A percentile compares a stretch with the other conserved stretches of the same genome.
These are phyloP conservation scores for Leptopilina clavipes DNA, from an alignment of 1,140 invertebrate genomes.

Conservation along the genomic window DNA sequence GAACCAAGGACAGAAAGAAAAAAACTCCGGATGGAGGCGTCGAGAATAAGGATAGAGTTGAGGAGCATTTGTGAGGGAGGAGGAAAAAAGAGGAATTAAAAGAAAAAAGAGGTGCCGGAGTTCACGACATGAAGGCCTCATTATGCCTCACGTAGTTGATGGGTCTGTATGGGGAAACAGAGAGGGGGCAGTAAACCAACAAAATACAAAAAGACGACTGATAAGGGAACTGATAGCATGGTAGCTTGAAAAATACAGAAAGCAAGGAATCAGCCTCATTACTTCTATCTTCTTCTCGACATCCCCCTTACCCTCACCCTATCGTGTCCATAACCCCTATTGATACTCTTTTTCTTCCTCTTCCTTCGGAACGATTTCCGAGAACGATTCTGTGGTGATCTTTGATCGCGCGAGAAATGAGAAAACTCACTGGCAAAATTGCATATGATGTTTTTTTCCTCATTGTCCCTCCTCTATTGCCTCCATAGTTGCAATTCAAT, in stretches of 20 bases:
- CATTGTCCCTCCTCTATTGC: conserved; percentile 38
- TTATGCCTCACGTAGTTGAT: conserved; percentile 57
- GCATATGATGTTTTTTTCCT: conserved; percentile 40
- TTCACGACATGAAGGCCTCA: conserved; percentile 67
- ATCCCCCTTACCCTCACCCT: background rate
- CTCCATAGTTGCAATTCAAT: conserved; percentile 45
- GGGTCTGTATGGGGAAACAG: conserved; percentile 42
- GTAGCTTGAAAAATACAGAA: conserved; percentile 67
- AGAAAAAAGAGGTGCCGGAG: conserved; percentile 52
- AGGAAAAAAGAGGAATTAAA: conserved; percentile 45
- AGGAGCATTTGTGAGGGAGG: conserved; percentile 36
- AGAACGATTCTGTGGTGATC: conserved; percentile 34
- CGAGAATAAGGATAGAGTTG: conserved; percentile 27
- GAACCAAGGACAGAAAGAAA: background rate
- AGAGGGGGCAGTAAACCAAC: background rate
- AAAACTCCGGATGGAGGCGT: background rate
- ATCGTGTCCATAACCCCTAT: conserved; percentile 33
- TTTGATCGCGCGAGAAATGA: conserved; percentile 24
- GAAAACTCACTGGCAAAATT: conserved; percentile 28
- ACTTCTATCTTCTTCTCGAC: conserved; percentile 66
- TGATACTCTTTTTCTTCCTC: conserved; percentile 23
- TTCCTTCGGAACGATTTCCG: conserved; percentile 38
- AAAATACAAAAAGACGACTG: conserved; percentile 59
- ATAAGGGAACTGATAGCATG: conserved; percentile 65
- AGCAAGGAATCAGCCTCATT: conserved; percentile 72